These are phyloP conservation scores for Hyperoplus immaculatus DNA, from an alignment of 2,797 vertebrate genomes.

Conservation along the genomic window DNA sequence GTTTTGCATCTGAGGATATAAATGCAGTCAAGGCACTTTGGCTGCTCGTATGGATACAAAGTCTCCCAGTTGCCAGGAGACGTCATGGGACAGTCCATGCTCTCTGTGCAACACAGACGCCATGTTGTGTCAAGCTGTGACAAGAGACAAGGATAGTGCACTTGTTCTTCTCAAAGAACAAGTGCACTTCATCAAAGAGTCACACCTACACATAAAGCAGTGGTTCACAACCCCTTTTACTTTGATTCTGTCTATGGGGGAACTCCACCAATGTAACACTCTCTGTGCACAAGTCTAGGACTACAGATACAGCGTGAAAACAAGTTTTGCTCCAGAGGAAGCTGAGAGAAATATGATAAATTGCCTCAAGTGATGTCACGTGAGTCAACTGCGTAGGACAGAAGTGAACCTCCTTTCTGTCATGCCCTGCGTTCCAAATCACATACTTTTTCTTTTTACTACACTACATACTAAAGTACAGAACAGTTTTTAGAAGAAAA, in stretches of 20 bases:
- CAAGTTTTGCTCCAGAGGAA: not conserved
- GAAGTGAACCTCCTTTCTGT: too few species aligned
- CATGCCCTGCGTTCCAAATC: too few species aligned
- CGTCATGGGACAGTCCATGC: slow-evolving; percentile 25
- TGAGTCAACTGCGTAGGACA: not conserved
- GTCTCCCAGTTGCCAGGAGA: slow-evolving; percentile 17
- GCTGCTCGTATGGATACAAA: slow-evolving; percentile 51
- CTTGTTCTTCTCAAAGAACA: too few species aligned
- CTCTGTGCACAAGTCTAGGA: not conserved
- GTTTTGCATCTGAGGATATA: slow-evolving; percentile 58
- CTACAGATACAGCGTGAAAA: not conserved
- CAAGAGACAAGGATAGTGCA: not conserved
- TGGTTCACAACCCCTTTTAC: not conserved
- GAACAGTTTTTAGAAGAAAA: too few species aligned
- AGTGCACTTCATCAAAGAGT: too few species aligned
- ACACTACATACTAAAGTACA: too few species aligned
- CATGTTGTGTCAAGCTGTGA: slow-evolving; percentile 17
- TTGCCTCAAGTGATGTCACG: slow-evolving; percentile 1
- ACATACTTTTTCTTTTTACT: too few species aligned
- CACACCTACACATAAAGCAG: not conserved
- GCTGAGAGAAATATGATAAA: not conserved
- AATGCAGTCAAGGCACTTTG: slow-evolving; percentile 79
- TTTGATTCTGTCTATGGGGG: not conserved
- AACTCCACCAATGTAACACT: not conserved
- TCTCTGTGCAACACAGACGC: slow-evolving; percentile 39